Conservation (phyloP, 2,797 vertebrate genomes). For the Urocyon cinereoargenteus region DNA sequence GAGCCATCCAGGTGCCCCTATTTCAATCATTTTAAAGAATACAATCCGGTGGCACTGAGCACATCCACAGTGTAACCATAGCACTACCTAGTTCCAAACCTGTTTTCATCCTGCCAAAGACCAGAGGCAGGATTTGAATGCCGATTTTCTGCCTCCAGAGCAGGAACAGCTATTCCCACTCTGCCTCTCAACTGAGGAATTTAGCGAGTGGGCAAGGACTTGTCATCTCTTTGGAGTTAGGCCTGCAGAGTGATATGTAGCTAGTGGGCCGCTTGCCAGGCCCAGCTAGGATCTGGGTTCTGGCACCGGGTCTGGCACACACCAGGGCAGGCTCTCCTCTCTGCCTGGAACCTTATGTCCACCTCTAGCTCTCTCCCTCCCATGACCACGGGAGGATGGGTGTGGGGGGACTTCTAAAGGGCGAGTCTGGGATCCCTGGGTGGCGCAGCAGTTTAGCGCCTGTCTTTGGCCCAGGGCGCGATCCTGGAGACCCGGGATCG, state of each 20-base stretch:
- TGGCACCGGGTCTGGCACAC: accelerated
- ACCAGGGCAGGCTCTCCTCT: not conserved
- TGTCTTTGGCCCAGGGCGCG: too few relatives aligned
- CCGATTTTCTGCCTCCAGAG: not conserved
- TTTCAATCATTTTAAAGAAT: not conserved
- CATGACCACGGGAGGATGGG: not conserved
- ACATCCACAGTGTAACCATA: not conserved
- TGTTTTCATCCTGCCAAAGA: not conserved
- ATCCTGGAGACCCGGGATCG: too few relatives aligned
- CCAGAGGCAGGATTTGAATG: not conserved
- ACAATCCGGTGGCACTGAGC: not conserved
- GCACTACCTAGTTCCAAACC: not conserved
- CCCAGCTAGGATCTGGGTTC: not conserved
- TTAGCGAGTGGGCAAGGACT: not conserved
- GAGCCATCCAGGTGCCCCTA: not conserved
- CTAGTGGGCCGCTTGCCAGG: not conserved
- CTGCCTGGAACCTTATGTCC: not conserved
- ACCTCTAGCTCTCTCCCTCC: not conserved
- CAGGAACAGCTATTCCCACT: not conserved
- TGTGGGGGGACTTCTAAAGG: not conserved
- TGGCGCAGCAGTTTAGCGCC: too few relatives aligned
- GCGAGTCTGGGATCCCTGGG: too few relatives aligned
- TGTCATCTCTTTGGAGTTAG: not conserved
- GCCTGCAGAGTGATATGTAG: not conserved
- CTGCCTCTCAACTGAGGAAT: not conserved